Base-by-base conservation (phyloP, 2,888 invertebrate species). In the Amaurobius ferox region DNA sequence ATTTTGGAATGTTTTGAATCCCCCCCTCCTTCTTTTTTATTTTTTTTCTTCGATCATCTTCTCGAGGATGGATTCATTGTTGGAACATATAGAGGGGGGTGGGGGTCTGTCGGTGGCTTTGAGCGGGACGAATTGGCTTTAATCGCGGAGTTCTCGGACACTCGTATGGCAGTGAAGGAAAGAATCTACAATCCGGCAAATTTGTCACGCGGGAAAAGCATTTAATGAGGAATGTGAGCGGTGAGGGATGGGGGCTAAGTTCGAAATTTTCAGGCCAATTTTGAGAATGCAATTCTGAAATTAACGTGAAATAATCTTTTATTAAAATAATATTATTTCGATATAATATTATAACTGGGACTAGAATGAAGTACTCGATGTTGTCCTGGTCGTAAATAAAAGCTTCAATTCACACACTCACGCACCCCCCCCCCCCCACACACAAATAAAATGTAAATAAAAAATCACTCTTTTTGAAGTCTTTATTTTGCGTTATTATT, bases 1-100 rank as follows among this genome's bases (percentile, higher is more conserved):
- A 81, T 81, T 81, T 74, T 67, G 74, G 70, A 70, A 74, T 62
- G 74, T 76, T 74, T 32, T 61, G 30, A 67, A 64, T 40, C 35
- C 64, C 64, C 62, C 29, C 40, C 44, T 32, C 79, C 61, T 32
- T 16, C 28, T 29, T 68, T 61, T 44, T 71, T 19, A 11, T 16
- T 13, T 68, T 26, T 68, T 26, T 55, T 26, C 55, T 26, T 40
- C 32, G 16, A 23, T 72, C 32, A 19, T n/a, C 19, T 13, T 32
- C 55, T 55, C 55, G 76, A 64, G 72, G 13, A 35, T 30, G 9
- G 64, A 64, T 74, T 74, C 39, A 29, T 39, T 23, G 19, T 40
- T 13, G 55, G 13, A 28, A 62, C 35, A 55, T 55, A 55, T 6
- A 23, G 35, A 9, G 9, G 35, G 35, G 9, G 9, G 35, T 35